Conservation (phyloP, 2,797 vertebrate genomes). For the Enteromius thamalakanensis region DNA sequence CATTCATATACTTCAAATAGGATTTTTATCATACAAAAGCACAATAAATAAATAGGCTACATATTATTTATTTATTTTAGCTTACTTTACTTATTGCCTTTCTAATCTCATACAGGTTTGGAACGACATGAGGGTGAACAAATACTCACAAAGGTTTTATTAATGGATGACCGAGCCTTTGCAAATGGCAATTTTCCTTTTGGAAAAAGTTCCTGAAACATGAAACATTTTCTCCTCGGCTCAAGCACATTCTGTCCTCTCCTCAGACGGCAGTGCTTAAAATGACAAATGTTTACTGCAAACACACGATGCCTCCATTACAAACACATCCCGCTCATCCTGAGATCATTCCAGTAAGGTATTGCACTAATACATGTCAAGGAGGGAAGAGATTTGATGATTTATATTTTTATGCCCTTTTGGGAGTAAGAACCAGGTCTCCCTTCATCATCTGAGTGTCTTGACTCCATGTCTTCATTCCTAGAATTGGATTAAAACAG, state of each 20-base stretch:
- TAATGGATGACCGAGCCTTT: not conserved
- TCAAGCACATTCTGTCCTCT: not conserved
- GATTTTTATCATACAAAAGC: no score
- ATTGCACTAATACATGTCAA: not conserved
- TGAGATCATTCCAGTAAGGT: not conserved
- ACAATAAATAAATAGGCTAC: no score
- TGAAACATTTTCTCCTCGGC: slow-evolving; percentile 3
- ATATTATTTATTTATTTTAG: not conserved
- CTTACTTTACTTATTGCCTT: not conserved
- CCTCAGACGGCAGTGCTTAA: not conserved
- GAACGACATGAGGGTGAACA: not conserved
- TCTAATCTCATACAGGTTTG: not conserved
- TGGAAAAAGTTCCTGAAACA: not conserved
- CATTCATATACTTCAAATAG: no score
- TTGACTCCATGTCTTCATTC: slow-evolving; percentile 77
- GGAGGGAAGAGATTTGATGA: slow-evolving; percentile 17
- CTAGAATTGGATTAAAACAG: slow-evolving; percentile 79
- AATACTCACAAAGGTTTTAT: not conserved
- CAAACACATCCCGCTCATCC: slow-evolving; percentile 18
- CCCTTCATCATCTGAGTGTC: slow-evolving; percentile 66
- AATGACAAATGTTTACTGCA: not conserved
- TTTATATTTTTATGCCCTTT: slow-evolving; percentile 55
- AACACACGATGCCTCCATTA: not conserved
- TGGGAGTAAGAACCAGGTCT: slow-evolving; percentile 53
- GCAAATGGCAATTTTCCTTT: not conserved